Percentiles rank a stretch among this genome's conserved stretches.
Evolutionary conservation across 2,113 vertebrate species (phyloP).

Genomic region (Gavia stellata): DNA sequence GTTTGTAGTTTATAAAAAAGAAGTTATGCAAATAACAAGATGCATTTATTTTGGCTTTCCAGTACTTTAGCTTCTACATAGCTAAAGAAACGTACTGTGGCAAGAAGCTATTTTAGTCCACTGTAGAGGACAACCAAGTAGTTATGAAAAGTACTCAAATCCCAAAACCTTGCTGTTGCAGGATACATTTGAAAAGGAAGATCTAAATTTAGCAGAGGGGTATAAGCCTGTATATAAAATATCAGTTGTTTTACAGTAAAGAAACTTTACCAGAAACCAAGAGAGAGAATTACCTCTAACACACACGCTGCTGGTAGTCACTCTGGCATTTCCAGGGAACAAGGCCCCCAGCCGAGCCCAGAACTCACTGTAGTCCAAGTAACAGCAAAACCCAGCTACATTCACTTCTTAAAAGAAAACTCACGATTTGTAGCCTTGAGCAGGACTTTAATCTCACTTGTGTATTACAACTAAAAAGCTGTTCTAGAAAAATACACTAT

Average conservation of each 20-base stretch:
- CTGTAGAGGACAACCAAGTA: not conserved
- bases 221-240: not conserved
- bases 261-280: not conserved
- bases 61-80: not conserved
- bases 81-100: not conserved
- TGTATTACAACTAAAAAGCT: not conserved
- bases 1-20: not conserved
- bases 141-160: not conserved
- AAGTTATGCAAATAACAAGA: not conserved
- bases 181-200: not conserved
- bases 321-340: not conserved
- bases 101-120: not conserved
- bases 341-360: not conserved
- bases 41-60: not conserved
- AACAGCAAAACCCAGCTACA: not conserved
- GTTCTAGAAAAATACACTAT: not conserved
- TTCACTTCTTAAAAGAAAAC: not conserved
- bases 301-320: not conserved
- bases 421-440: not conserved
- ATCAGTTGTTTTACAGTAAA: not conserved
- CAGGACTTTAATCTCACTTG: not conserved
- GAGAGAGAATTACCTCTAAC: not conserved
- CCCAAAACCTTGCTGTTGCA: not conserved
- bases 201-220: not conserved
- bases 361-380: not conserved